phyloP scores from a whole-genome alignment of 2,888 invertebrate genomes.

The Corbicula japonica region DNA sequence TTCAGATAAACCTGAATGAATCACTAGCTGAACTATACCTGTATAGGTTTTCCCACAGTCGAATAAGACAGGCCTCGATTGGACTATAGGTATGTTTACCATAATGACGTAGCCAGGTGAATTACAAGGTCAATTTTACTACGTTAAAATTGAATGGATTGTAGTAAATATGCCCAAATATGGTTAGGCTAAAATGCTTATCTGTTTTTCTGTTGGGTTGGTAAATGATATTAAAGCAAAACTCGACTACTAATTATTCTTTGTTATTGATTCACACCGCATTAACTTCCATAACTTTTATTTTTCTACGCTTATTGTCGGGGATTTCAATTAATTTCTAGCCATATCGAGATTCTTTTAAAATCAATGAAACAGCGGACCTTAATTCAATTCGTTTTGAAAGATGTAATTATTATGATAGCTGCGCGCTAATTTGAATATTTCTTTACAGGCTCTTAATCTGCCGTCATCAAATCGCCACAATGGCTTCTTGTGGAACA shows the following conservation, averaged over 20 bases:
- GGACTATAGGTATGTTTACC: slow-evolving; percentile 39
- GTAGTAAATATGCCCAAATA: slow-evolving; percentile 73
- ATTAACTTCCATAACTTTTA: slow-evolving; percentile 24
- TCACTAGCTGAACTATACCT: too few species aligned
- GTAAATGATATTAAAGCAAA: neutral
- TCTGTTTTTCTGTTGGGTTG: neutral
- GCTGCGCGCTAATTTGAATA: slow-evolving; percentile 54
- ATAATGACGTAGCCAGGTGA: slow-evolving; percentile 59
- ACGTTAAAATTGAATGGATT: slow-evolving; percentile 41
- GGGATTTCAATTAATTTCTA: slow-evolving; percentile 10
- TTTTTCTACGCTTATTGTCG: slow-evolving; percentile 25
- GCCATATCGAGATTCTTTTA: slow-evolving; percentile 15
- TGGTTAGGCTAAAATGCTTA: slow-evolving; percentile 47
- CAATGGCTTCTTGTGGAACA: slow-evolving; percentile 50
- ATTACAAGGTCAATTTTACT: slow-evolving; percentile 51
- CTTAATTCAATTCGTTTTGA: slow-evolving; percentile 34
- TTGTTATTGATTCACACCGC: neutral
- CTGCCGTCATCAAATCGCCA: slow-evolving; percentile 37
- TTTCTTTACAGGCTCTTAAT: slow-evolving; percentile 57
- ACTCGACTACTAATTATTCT: neutral
- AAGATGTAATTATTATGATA: slow-evolving; percentile 49
- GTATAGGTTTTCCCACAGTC: too few species aligned
- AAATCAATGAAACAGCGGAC: slow-evolving; percentile 22
- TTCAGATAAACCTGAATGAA: too few species aligned
- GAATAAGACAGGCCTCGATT: too few species aligned